Evolutionary conservation across 2,113 vertebrate species (phyloP), one percentile per base, ranked within the genome.

Genomic region (Psittacara wagleri): DNA sequence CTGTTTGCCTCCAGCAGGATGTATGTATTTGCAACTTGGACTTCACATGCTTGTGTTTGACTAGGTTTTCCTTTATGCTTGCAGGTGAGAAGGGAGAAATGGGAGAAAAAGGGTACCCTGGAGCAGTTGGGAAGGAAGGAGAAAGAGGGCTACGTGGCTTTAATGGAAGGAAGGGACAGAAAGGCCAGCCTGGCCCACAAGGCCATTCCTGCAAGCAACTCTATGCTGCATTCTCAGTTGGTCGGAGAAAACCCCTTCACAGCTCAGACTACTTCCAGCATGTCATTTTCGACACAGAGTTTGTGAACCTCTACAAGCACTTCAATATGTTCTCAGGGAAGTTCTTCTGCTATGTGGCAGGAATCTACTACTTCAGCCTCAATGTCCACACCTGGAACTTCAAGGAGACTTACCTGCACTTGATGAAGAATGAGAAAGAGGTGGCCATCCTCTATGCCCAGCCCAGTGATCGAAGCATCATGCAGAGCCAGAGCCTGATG

Each of bases 401-500:
- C 95, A 99, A 98, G 97, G 98, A 99, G 97, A 99, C 99, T 25
- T 98, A 99, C 79, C 96, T 99, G 57, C 99, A 99, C 95, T 77
- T 99, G 93, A 99, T 98, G 99, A 97, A 96, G 95, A 98, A 99
- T 1, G 95, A 97, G 70, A 77, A 87, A 31, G 97, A 98, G 67
- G 90, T 91, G 39, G 98, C 98, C 43, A 98, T 99, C 93, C 98
- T 99, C 57, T 99, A 99, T 4, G 95, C 98, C 0, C 99, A 99
- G 96, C 99, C 99, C 92, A 98, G 99, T 0, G 98, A 99, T 31
- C 93, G 98, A 25, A 98, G 99, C 86, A 97, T 98, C 97, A 98
- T 98, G 98, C 99, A 99, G 97, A 99, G 98, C 75, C 99, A 99
- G 95, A 99, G 99, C 67, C 97, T 99, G 51, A 98, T 98, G 98